Evolutionary conservation across 1,140 invertebrate genomes (phyloP), one percentile per base, ranked within the genome.

Genomic region (Bombus impatiens): DNA sequence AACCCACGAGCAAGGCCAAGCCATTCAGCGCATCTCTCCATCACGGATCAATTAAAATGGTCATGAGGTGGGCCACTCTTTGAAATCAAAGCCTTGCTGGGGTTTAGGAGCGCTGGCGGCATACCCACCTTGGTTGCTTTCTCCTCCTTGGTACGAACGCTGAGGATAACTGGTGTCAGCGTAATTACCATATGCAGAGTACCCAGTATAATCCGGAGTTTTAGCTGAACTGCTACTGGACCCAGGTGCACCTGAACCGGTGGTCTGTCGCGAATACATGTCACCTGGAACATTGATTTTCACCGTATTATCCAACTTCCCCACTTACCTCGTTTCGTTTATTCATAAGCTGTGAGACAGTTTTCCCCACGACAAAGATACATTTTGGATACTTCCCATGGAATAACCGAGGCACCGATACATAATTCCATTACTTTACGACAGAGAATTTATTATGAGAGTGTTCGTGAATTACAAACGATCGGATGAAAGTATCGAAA

Each of bases 31-130:
- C 93, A 94, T 94, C 80, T 93, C 92, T 94, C 93, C 91, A 89
- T 93, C 92, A 91, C 91, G 92, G 91, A 87, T 95, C 80, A 95
- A 95, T 95, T 95, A 95, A 95, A 95, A 95, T 93, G 94, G 95
- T 96, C 96, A 96, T 95, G 96, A 96, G 93, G 95, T 95, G 93
- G 95, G 95, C 96, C 96, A 96, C 93, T 96, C 96, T 95, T 96
- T 96, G 94, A 95, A 96, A 94, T 96, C 96, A 95, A 96, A 96
- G 92, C 94, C 94, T 95, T 96, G 95, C 93, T 95, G 95, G 89
- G 95, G 95, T 94, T 95, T 95, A 93, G 95, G 95, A 87, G 95
- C 95, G 93, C 95, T 95, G 93, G 94, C 94, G 88, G 95, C 94
- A 94, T 96, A 96, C 95, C 96, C 96, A 95, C 95, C 96, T 95